Percentiles rank a stretch among this genome's conserved stretches.
phyloP scores from a whole-genome alignment of 1,140 invertebrate species.

The Anthonomus grandis region DNA sequence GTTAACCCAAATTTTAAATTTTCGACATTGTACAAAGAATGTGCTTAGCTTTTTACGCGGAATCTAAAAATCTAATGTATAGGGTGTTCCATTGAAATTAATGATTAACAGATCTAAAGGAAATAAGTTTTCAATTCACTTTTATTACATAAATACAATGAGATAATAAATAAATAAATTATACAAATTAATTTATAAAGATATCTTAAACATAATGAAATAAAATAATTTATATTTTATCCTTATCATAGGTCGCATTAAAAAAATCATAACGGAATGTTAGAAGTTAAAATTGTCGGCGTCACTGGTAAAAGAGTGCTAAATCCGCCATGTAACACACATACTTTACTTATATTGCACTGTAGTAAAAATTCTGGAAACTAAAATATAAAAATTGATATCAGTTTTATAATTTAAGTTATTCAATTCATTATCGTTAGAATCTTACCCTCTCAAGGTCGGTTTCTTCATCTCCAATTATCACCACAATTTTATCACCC shows the following conservation, averaged over 20 bases:
- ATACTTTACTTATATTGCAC: slow-evolving; percentile 63
- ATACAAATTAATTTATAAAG: slow-evolving; percentile 5
- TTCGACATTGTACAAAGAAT: too few species aligned
- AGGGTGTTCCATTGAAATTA: too few species aligned
- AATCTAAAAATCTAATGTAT: too few species aligned
- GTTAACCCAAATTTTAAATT: too few species aligned
- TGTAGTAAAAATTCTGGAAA: slow-evolving; percentile 70
- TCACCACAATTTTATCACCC: slow-evolving; percentile 67
- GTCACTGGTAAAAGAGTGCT: slow-evolving; percentile 60
- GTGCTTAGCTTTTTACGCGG: too few species aligned
- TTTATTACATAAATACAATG: too few species aligned
- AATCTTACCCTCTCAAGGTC: slow-evolving; percentile 66
- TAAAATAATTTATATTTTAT: too few species aligned
- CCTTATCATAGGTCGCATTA: too few species aligned
- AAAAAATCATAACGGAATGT: not conserved
- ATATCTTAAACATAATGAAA: too few species aligned
- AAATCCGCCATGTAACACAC: slow-evolving; percentile 70
- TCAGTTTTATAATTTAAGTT: slow-evolving; percentile 11
- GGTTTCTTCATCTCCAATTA: slow-evolving; percentile 74
- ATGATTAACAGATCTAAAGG: not conserved
- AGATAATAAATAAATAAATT: too few species aligned
- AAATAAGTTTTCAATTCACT: not conserved
- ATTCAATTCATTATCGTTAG: not conserved
- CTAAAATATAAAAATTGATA: slow-evolving; percentile 50
- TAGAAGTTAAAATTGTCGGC: slow-evolving; percentile 55